A percentile compares a stretch with the other conserved stretches of the same genome.
phyloP scores from a whole-genome alignment of 2,888 invertebrate genomes.

The Yponomeuta malinellus region DNA sequence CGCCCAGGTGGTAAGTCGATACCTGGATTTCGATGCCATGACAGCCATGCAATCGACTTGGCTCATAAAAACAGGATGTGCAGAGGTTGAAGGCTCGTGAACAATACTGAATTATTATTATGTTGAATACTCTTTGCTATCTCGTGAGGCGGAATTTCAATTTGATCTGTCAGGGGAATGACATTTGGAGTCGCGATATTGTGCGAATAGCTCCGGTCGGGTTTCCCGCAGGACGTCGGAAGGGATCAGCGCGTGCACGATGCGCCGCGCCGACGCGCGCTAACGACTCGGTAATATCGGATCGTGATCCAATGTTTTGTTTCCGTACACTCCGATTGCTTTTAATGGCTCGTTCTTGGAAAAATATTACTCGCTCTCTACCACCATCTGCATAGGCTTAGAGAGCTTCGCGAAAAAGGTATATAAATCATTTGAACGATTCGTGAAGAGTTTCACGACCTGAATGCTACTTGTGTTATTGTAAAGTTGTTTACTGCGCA shows the following conservation, averaged over 20 bases:
- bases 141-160: constrained; percentile 15
- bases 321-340: constrained; percentile 12
- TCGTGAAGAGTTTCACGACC: constrained; percentile 1
- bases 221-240: constrained; percentile 41
- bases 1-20: constrained; percentile 13
- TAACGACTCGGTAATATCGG: constrained; percentile 66
- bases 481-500: not conserved
- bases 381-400: constrained; percentile 12
- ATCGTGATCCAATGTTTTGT: constrained; percentile 42
- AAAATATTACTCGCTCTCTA: constrained; percentile 11
- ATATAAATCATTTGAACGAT: constrained; percentile 3
- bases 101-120: not conserved
- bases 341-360: constrained; percentile 15
- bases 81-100: not conserved
- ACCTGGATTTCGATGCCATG: not conserved
- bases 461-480: not conserved
- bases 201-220: constrained; percentile 13
- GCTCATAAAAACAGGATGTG: not conserved
- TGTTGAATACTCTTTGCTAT: not conserved
- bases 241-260: constrained; percentile 65
- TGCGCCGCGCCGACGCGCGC: constrained; percentile 44
- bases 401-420: not conserved
- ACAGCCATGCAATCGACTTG: not conserved
- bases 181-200: constrained; percentile 12
- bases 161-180: constrained; percentile 15